A percentile compares a stretch with the other conserved stretches of the same genome.
Conservation (phyloP, 2,113 vertebrate genomes). For the Nothoprocta pentlandii region DNA sequence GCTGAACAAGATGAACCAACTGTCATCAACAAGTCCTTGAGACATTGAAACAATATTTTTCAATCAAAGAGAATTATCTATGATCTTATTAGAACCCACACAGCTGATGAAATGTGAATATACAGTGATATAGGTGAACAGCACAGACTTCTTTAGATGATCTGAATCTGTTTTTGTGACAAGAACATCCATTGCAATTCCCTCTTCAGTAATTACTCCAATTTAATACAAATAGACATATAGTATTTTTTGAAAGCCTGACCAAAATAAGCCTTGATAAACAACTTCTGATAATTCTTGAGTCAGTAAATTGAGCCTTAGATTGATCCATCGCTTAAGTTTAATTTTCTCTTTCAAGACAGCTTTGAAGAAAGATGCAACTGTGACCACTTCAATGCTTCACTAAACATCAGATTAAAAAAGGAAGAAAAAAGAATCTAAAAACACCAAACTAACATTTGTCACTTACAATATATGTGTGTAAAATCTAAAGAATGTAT, state of each 20-base stretch:
- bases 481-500: slow-evolving; percentile 45
- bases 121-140: background rate
- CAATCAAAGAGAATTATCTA: background rate
- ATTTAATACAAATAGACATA: background rate
- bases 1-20: background rate
- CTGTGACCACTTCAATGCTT: background rate
- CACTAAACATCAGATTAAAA: background rate
- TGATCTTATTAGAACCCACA: background rate
- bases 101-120: background rate
- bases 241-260: background rate
- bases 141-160: background rate
- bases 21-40: background rate
- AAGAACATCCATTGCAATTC: background rate
- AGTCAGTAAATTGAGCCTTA: background rate
- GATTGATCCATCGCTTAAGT: background rate
- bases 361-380: background rate
- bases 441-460: background rate
- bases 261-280: background rate
- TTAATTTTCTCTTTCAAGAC: slow-evolving; percentile 1
- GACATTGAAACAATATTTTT: background rate
- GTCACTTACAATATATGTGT: slow-evolving; percentile 9
- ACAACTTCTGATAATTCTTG: background rate
- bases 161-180: background rate
- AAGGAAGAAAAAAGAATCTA: background rate
- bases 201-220: background rate